Percentiles rank a stretch among this genome's conserved stretches.
Conservation (phyloP, 2,888 invertebrate genomes). For the Cacoxenus indagator region DNA sequence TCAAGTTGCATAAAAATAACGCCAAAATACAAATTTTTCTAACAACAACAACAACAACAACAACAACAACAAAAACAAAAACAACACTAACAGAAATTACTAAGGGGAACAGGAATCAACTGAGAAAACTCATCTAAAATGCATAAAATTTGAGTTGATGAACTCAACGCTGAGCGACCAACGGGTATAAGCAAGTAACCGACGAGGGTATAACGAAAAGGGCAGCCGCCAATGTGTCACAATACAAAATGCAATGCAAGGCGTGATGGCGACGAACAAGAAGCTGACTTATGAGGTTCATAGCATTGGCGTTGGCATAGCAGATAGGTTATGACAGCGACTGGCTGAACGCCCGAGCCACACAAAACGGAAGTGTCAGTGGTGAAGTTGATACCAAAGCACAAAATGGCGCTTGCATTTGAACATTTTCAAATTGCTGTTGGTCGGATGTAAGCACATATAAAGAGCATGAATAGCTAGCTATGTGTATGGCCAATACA, state of each 20-base stretch:
- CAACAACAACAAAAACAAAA: constrained; percentile 17
- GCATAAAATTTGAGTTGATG: constrained; percentile 69
- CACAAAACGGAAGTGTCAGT: neutral
- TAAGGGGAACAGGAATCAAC: constrained; percentile 41
- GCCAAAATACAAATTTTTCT: constrained; percentile 48
- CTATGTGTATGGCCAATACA: too few relatives aligned
- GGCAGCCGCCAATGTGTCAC: constrained; percentile 36
- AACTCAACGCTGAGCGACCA: constrained; percentile 42
- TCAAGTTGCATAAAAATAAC: constrained; percentile 64
- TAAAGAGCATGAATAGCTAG: too few relatives aligned
- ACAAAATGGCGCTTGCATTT: neutral
- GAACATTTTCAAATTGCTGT: neutral
- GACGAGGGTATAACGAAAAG: constrained; percentile 21
- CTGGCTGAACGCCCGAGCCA: neutral
- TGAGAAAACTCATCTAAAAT: constrained; percentile 64
- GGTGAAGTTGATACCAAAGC: neutral
- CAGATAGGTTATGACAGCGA: constrained; percentile 8
- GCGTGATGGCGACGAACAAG: constrained; percentile 13
- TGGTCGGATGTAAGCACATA: neutral
- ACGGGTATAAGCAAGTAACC: constrained; percentile 7
- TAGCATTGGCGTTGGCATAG: neutral
- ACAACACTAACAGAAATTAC: neutral
- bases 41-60: constrained; percentile 29
- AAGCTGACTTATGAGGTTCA: constrained; percentile 7
- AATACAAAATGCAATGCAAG: constrained; percentile 16